Evolutionary conservation across 2,888 invertebrate species (phyloP), one percentile per base, ranked within the genome.

Genomic region (Endomychus coccineus): DNA sequence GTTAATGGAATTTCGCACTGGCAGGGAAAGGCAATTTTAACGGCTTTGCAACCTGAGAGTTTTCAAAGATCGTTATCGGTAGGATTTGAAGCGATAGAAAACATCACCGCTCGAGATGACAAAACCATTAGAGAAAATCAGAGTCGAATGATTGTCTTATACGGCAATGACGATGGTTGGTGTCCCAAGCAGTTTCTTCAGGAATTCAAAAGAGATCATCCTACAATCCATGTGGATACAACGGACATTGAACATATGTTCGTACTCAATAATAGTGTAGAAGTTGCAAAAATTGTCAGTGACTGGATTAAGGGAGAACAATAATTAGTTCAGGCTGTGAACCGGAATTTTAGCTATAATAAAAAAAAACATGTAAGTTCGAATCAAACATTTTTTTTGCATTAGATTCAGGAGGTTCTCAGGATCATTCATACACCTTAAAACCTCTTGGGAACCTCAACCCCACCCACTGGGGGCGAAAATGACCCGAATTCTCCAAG

Each of bases 111-210:
- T 24, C 62, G 87, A 19, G 83, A 92, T 51, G 64, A 67, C 36
- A 70, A 75, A 5, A 62, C 74, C 27, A 67, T 92, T 27, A 56
- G 66, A 12, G 61, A 67, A 14, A 69, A 81, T 58, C 50, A 71
- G n/a, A 60, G 74, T 9, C 77, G 77, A 51, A 64, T 91, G 1
- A 81, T 80, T 58, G 74, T 92, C 27, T 84, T 87, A 58, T 95
- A 90, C 61, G 84, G 87, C 6, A 66, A 70, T 3, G 71, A 58
- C 3, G 95, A 96, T 64, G 75, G 75, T 5, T 96, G 95, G 95
- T 83, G 80, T 32, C 92, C 94, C 0, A 50, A 75, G 1, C 62
- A 68, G 24, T 87, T 81, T 58, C 86, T 77, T 56, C 66, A 79
- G 13, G 75, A 81, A 43, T 63, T 94, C 38, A 73, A 70, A 43